Evolutionary conservation across 2,888 invertebrate genomes (phyloP).

Genomic region (Dryadula phaetusa): DNA sequence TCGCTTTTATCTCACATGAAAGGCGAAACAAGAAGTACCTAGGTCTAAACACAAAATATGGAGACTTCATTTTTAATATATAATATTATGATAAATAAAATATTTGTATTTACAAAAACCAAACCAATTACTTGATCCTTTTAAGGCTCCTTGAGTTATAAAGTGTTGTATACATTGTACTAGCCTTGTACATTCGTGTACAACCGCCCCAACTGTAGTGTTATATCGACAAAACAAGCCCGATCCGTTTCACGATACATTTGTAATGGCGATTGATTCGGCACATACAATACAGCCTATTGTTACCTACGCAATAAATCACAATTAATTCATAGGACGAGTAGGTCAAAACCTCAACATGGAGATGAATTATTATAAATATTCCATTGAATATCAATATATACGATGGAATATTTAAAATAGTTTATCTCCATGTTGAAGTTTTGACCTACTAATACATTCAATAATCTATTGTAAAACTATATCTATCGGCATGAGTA

Average conservation of each 20-base stretch:
- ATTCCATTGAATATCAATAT: no score
- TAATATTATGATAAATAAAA: no score
- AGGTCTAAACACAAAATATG: no score
- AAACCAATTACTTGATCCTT: no score
- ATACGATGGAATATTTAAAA: slow-evolving; percentile 11
- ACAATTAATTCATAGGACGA: slow-evolving; percentile 17
- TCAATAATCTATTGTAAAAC: no score
- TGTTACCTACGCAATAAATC: slow-evolving; percentile 28
- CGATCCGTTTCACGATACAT: slow-evolving; percentile 36
- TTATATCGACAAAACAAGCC: slow-evolving; percentile 33
- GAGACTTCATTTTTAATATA: background rate
- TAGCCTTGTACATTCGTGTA: slow-evolving; percentile 1
- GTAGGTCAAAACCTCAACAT: slow-evolving; percentile 5
- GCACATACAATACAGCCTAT: slow-evolving; percentile 33
- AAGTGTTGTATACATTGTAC: background rate
- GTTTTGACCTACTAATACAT: slow-evolving; percentile 6
- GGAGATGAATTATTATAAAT: background rate
- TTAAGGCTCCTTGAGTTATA: background rate
- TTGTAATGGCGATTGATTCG: slow-evolving; percentile 34
- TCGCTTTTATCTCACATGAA: no score
- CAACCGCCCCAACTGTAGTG: slow-evolving; percentile 21
- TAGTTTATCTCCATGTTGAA: background rate
- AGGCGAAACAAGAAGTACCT: no score
- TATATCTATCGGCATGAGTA: no score
- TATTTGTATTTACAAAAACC: no score